Percentiles rank a stretch among this genome's conserved stretches.
Conservation (phyloP, 2,113 vertebrate species). For the Microtus ochrogaster region DNA sequence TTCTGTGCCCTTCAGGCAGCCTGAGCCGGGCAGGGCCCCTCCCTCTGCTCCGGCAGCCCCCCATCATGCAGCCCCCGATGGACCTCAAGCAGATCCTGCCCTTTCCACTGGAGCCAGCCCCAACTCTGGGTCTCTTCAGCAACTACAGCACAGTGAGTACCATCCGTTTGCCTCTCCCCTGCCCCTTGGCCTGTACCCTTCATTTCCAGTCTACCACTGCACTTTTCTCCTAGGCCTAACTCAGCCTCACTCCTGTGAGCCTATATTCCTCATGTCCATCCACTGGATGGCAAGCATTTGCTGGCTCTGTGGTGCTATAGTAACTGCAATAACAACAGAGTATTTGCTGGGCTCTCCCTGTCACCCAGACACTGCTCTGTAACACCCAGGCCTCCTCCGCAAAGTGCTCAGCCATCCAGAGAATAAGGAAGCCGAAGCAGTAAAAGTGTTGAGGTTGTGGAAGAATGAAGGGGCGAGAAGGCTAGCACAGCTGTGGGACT, state of each 20-base stretch:
- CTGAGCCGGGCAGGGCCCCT: slow-evolving; percentile 85
- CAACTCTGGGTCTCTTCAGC: slow-evolving; percentile 84
- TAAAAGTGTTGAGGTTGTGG: background rate
- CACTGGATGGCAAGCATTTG: background rate
- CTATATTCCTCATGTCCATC: background rate
- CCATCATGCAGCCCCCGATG: slow-evolving; percentile 85
- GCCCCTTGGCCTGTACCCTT: background rate
- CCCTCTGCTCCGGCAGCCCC: slow-evolving; percentile 82
- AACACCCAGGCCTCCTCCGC: background rate
- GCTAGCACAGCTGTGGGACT: background rate
- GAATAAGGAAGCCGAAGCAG: background rate
- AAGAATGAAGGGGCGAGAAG: background rate
- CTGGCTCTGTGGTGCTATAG: background rate
- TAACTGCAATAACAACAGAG: background rate
- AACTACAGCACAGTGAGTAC: slow-evolving; percentile 85
- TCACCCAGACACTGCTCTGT: background rate
- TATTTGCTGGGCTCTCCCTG: background rate
- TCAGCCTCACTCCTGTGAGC: background rate
- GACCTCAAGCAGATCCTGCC: slow-evolving; percentile 86
- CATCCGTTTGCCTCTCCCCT: background rate
- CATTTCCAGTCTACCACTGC: background rate
- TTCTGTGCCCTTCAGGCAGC: slow-evolving; percentile 82
- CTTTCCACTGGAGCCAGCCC: slow-evolving; percentile 85
- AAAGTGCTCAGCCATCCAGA: background rate
- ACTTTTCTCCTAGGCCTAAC: background rate